These are phyloP conservation scores for Riparia riparia DNA, from an alignment of 2,113 vertebrate species.

Conservation along the genomic window DNA sequence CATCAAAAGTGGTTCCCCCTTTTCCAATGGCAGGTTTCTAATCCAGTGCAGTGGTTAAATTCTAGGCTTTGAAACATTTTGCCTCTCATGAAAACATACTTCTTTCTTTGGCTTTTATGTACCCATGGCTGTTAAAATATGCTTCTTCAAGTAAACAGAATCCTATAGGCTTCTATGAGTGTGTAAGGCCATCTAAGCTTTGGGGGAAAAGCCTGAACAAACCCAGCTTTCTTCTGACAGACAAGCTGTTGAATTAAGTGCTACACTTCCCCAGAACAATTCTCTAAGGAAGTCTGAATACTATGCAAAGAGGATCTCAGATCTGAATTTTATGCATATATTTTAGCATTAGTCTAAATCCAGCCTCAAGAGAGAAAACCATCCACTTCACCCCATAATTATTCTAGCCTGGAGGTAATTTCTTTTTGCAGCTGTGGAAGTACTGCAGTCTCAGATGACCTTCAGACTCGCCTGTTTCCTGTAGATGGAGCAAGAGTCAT, in stretches of 20 bases:
- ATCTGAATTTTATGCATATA: not conserved
- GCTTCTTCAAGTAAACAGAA: not conserved
- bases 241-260: not conserved
- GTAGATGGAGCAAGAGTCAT: constrained; percentile 63
- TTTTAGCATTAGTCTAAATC: not conserved
- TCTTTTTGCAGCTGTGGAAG: accelerated
- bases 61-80: not conserved
- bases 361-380: not conserved
- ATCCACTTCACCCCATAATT: not conserved
- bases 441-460: not conserved
- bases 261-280: not conserved
- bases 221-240: not conserved
- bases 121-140: not conserved
- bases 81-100: not conserved
- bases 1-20: not conserved
- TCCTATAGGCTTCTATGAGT: not conserved
- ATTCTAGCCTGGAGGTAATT: not conserved
- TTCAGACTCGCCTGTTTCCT: not conserved
- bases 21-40: not conserved
- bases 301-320: not conserved
- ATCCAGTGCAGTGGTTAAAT: not conserved
- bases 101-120: not conserved
- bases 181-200: not conserved
- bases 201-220: not conserved
- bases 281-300: not conserved